A percentile compares a stretch with the other conserved stretches of the same genome.
Evolutionary conservation across 1,140 invertebrate species (phyloP).

Genomic region (Paracyclopina nana): DNA sequence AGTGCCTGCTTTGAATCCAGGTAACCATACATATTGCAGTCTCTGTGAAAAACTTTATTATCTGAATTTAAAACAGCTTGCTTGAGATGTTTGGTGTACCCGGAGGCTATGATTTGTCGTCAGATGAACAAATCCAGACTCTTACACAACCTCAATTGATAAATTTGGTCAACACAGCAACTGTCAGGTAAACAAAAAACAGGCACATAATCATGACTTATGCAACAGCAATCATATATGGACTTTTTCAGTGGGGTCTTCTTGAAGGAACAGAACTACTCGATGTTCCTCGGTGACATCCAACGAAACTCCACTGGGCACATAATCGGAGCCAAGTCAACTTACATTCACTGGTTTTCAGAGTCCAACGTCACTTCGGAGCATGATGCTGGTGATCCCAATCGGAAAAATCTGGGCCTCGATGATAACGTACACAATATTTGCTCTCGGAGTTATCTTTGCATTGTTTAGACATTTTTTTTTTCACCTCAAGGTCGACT

Average conservation of each 20-base stretch:
- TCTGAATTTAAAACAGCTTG: too few species aligned
- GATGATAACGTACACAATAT: too few species aligned
- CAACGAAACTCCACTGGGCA: neutral
- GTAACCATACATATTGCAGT: too few species aligned
- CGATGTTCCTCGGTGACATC: neutral
- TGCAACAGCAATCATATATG: too few species aligned
- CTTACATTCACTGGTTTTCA: conserved; percentile 4
- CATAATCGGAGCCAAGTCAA: conserved; percentile 10
- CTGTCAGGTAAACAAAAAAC: too few species aligned
- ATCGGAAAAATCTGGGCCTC: too few species aligned
- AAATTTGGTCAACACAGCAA: conserved; percentile 35
- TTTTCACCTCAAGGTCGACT: neutral
- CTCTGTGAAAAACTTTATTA: too few species aligned
- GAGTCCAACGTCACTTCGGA: conserved; percentile 2
- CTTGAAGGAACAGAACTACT: neutral
- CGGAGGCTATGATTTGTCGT: conserved; percentile 21
- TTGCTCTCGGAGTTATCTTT: too few species aligned
- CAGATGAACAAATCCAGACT: conserved; percentile 27
- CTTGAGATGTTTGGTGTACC: conserved; percentile 47
- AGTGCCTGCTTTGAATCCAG: conserved; percentile 36
- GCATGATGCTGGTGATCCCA: too few species aligned
- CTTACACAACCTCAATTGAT: conserved; percentile 39
- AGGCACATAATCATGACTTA: too few species aligned
- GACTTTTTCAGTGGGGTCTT: conserved; percentile 11
- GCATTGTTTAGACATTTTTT: too few species aligned